Evolutionary conservation across 1,140 invertebrate genomes (phyloP).

Genomic region (Sesamia nonagrioides): DNA sequence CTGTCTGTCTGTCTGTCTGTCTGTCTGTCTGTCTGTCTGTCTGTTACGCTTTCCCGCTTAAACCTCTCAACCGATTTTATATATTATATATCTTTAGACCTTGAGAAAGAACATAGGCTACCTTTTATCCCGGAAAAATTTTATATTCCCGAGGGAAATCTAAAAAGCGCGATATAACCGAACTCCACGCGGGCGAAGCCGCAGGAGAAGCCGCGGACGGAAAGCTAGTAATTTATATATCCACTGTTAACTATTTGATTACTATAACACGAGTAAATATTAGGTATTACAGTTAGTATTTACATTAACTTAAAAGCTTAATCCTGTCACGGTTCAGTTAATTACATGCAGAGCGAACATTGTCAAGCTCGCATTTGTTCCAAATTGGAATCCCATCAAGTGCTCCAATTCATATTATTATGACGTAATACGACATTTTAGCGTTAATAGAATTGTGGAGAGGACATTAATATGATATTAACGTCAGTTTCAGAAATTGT

Average conservation of each 20-base stretch:
- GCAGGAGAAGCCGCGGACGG: too few relatives aligned
- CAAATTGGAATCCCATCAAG: constrained; percentile 32
- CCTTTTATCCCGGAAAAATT: too few relatives aligned
- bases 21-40: too few relatives aligned
- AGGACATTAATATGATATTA: neutral
- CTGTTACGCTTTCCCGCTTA: too few relatives aligned
- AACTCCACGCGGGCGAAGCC: too few relatives aligned
- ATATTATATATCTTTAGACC: too few relatives aligned
- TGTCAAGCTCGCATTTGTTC: constrained; percentile 13
- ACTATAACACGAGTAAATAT: neutral
- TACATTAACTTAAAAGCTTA: constrained; percentile 7
- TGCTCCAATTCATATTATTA: constrained; percentile 29
- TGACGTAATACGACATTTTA: constrained; percentile 27
- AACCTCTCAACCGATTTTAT: too few relatives aligned
- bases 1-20: too few relatives aligned
- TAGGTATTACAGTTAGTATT: neutral
- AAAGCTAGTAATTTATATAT: neutral
- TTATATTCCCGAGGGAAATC: too few relatives aligned
- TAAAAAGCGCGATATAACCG: too few relatives aligned
- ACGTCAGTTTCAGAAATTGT: neutral
- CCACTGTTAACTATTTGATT: neutral
- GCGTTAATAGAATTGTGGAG: constrained; percentile 14
- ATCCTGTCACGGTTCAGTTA: neutral
- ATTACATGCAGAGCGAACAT: constrained; percentile 14
- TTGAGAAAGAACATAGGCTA: too few relatives aligned